Conservation (phyloP, 2,888 invertebrate genomes). For the Dinocampus coccinellae region DNA sequence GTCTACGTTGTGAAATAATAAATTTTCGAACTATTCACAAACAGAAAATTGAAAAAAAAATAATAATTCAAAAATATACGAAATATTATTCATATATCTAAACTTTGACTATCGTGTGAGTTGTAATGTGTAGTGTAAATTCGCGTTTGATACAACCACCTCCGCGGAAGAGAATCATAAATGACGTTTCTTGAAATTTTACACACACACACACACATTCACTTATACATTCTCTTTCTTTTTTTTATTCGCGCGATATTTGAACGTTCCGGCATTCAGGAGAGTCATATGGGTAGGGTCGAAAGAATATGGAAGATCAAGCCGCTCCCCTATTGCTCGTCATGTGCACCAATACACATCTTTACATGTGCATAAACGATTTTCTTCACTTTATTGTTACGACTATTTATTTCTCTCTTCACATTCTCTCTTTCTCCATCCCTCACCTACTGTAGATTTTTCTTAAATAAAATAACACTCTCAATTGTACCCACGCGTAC, state of each 20-base stretch:
- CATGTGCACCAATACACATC: conserved; percentile 36
- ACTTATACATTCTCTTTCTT: neutral
- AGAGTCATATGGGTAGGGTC: conserved; percentile 52
- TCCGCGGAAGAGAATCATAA: conserved; percentile 56
- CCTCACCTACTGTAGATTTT: conserved; percentile 3
- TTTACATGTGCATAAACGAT: conserved; percentile 1
- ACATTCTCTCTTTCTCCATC: neutral
- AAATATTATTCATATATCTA: too few species aligned
- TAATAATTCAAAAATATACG: too few species aligned
- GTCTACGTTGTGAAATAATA: too few species aligned
- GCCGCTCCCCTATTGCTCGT: conserved; percentile 47
- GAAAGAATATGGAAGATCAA: conserved; percentile 3
- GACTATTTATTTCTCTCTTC: neutral
- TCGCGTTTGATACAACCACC: conserved; percentile 46
- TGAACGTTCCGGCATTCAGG: conserved; percentile 52
- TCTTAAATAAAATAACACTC: conserved; percentile 6
- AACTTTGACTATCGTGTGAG: neutral
- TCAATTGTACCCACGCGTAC: conserved; percentile 29
- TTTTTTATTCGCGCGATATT: conserved; percentile 43
- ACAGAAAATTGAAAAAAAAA: too few species aligned
- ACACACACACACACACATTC: neutral
- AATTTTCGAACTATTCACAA: too few species aligned
- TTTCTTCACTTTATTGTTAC: neutral
- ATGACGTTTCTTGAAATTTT: conserved; percentile 46
- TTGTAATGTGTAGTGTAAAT: neutral